Conservation (phyloP, 2,797 vertebrate genomes). For the Silurus lanzhouensis region DNA sequence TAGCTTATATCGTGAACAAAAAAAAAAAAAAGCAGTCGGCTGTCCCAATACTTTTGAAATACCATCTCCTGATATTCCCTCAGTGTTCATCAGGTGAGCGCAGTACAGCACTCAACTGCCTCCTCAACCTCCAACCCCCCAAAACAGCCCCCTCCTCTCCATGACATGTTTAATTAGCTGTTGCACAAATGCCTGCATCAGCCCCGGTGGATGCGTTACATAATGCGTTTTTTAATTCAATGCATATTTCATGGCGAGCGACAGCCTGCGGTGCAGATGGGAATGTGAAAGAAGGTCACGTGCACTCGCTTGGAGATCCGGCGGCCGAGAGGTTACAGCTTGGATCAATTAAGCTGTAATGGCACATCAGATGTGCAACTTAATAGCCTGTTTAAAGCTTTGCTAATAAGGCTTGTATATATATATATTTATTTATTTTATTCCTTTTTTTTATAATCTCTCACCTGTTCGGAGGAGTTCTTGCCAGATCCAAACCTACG, state of each 20-base stretch:
- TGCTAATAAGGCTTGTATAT: too few relatives aligned
- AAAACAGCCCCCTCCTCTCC: neutral
- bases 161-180: conserved; percentile 67
- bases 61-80: neutral
- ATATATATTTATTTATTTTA: neutral
- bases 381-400: too few relatives aligned
- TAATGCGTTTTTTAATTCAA: conserved; percentile 72
- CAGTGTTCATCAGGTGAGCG: neutral
- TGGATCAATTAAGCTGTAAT: neutral
- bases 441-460: neutral
- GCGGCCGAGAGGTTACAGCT: neutral
- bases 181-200: conserved; percentile 55
- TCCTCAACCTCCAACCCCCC: too few relatives aligned
- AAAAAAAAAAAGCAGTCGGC: too few relatives aligned
- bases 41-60: too few relatives aligned
- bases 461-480: conserved; percentile 17
- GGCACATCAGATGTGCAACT: neutral
- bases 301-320: neutral
- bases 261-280: conserved; percentile 46
- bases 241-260: conserved; percentile 72
- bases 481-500: conserved; percentile 41
- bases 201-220: conserved; percentile 54
- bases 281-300: conserved; percentile 34
- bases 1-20: too few relatives aligned
- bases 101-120: too few relatives aligned